Conservation (phyloP, 2,797 vertebrate genomes). For the Tragelaphus eurycerus region DNA sequence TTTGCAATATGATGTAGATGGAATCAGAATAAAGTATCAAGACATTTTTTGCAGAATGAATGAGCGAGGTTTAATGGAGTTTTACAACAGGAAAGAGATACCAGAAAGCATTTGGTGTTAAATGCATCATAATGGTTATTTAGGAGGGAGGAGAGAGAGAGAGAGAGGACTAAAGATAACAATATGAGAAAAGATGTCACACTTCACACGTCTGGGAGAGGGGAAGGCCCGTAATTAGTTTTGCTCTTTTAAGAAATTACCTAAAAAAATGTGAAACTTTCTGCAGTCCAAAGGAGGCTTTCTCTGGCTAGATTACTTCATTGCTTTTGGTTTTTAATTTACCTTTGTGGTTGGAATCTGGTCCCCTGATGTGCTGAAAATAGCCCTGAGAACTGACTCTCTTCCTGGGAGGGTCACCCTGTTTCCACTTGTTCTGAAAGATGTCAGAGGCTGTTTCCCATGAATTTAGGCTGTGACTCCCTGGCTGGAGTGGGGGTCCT, state of each 20-base stretch:
- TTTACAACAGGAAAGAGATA: neutral
- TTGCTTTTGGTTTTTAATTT: conserved; percentile 64
- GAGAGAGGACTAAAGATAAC: conserved; percentile 19
- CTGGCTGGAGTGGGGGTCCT: neutral
- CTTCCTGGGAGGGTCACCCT: neutral
- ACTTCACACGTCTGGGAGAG: conserved; percentile 28
- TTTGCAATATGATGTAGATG: neutral
- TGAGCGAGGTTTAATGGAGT: neutral
- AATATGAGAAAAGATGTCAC: conserved; percentile 25
- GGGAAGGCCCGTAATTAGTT: conserved; percentile 65
- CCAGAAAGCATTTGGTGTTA: neutral
- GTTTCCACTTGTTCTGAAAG: neutral
- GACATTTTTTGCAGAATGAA: neutral
- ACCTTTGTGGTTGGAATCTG: neutral
- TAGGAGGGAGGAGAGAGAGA: too few relatives aligned
- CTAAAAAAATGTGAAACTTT: conserved; percentile 66
- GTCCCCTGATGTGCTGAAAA: accelerated
- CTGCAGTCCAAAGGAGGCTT: neutral
- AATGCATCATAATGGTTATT: accelerated
- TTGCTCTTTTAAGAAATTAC: conserved; percentile 68
- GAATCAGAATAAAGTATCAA: neutral
- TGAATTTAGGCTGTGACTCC: neutral
- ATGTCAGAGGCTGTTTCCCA: neutral
- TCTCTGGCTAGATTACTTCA: conserved; percentile 40
- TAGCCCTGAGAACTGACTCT: neutral